Percentiles rank a stretch among this genome's conserved stretches.
phyloP scores from a whole-genome alignment of 2,888 invertebrate species.

The Leptodirus hochenwartii region DNA sequence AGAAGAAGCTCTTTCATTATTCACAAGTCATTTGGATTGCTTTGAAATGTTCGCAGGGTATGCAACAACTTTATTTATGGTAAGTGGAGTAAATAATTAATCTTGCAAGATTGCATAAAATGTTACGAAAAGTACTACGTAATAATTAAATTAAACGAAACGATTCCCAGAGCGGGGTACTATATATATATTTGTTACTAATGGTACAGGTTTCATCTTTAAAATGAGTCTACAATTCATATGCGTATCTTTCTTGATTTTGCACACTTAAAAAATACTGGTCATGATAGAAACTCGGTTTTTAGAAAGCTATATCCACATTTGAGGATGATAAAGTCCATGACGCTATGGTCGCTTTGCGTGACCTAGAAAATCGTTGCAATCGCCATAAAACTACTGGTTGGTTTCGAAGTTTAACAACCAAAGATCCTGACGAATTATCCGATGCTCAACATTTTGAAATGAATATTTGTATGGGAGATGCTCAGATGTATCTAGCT shows the following conservation, averaged over 20 bases:
- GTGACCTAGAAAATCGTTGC: neutral
- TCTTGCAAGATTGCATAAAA: neutral
- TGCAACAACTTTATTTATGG: constrained; percentile 31
- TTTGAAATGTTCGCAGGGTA: constrained; percentile 30
- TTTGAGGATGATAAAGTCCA: constrained; percentile 40
- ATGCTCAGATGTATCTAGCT: constrained; percentile 44
- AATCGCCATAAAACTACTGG: neutral
- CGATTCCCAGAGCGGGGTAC: neutral
- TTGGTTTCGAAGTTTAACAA: constrained; percentile 1
- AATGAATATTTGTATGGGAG: constrained; percentile 45
- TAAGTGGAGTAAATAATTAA: constrained; percentile 17
- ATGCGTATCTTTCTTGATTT: neutral
- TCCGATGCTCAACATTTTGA: constrained; percentile 33
- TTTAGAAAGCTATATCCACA: constrained; percentile 48
- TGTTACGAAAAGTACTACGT: neutral
- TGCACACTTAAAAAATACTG: too few relatives aligned
- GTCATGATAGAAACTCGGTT: neutral
- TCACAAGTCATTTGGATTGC: constrained; percentile 26
- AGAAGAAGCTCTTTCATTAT: constrained; percentile 27
- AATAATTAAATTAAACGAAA: neutral
- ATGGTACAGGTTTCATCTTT: neutral
- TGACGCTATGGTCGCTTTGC: neutral
- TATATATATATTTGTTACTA: constrained; percentile 5
- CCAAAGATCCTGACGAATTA: constrained; percentile 9
- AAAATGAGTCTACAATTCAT: neutral